Conservation (phyloP, 2,888 invertebrate species). For the Apodemia duryi region DNA sequence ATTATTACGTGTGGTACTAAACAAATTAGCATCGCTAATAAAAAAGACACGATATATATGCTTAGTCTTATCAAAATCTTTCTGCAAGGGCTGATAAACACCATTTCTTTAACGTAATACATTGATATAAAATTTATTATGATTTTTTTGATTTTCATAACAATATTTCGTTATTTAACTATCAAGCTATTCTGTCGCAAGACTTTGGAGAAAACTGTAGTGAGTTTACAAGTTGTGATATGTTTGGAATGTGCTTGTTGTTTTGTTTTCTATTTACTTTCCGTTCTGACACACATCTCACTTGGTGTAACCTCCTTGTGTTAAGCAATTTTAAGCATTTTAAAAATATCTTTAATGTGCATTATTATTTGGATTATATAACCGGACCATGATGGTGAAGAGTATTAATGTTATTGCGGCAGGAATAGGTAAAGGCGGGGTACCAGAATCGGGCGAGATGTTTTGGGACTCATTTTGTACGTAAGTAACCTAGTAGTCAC, state of each 20-base stretch:
- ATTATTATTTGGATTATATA: too few species aligned
- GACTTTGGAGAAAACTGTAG: background rate
- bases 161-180: conserved; percentile 4
- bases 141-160: conserved; percentile 27
- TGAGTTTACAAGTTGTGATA: background rate
- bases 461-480: too few species aligned
- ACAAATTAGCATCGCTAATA: conserved; percentile 37
- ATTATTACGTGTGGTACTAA: conserved; percentile 42
- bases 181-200: background rate
- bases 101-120: conserved; percentile 50
- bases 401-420: too few species aligned
- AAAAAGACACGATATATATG: conserved; percentile 36
- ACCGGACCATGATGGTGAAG: too few species aligned
- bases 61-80: conserved; percentile 37
- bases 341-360: too few species aligned
- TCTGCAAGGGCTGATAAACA: conserved; percentile 41
- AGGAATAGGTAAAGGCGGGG: too few species aligned
- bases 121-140: conserved; percentile 25
- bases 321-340: background rate
- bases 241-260: background rate
- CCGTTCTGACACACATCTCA: conserved; percentile 3
- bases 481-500: too few species aligned
- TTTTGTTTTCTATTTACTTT: conserved; percentile 12
- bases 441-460: too few species aligned
- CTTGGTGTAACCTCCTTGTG: background rate